These are phyloP conservation scores for Dysdera silvatica DNA, from an alignment of 1,140 invertebrate species.

Conservation along the genomic window DNA sequence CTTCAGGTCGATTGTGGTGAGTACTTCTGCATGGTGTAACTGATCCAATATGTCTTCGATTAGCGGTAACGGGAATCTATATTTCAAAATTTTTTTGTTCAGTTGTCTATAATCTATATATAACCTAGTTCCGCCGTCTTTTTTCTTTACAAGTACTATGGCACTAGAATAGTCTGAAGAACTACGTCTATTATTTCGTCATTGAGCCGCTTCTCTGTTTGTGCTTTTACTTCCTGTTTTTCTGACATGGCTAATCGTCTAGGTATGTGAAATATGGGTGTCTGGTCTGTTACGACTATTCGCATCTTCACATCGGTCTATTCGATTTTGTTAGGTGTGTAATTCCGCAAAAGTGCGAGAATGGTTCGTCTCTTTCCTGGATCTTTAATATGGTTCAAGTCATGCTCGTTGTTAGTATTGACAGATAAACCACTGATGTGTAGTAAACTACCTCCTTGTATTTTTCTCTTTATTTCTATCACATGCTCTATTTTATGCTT, in stretches of 20 bases:
- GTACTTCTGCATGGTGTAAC: background rate
- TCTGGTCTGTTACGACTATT: slow-evolving; percentile 4
- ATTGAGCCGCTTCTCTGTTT: background rate
- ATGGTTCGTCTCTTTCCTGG: no score
- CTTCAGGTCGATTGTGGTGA: background rate
- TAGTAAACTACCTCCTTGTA: no score
- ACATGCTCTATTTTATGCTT: no score
- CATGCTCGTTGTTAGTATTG: no score
- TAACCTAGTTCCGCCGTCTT: background rate
- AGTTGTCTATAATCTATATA: slow-evolving; percentile 3
- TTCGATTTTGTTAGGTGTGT: no score
- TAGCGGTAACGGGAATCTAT: background rate
- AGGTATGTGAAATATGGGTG: background rate
- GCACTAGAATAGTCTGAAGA: background rate
- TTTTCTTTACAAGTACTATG: background rate
- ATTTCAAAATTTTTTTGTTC: background rate
- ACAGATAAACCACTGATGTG: no score
- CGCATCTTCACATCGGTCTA: no score
- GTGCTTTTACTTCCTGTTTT: background rate
- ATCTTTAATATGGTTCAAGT: no score
- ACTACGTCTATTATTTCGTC: background rate
- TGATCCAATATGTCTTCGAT: background rate
- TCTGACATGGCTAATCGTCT: background rate
- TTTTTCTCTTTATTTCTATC: no score
- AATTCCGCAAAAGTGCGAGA: no score